Base-by-base conservation (phyloP, 2,888 invertebrate genomes). In the Epistrophella euchroma region DNA sequence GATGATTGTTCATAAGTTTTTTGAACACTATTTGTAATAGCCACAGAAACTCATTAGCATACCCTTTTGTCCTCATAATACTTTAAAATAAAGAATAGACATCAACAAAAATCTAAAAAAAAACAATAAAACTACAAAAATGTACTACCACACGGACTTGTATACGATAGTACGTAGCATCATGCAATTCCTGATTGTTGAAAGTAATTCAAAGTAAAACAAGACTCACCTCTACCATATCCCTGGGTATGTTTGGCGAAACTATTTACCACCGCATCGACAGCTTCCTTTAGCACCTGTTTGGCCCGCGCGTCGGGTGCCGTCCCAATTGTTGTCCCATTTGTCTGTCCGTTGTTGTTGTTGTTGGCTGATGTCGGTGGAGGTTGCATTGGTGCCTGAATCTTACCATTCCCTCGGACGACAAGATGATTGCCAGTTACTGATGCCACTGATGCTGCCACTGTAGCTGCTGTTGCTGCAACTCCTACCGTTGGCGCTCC, bases 211-310 rank as follows among this genome's bases (percentile, higher is more conserved):
- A 80, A 58, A 76, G 55, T 62, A 70, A 88, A 66, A 78, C 45
- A 43, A 68, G 56, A 90, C 92, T 93, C 91, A 95, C 95, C 95
- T 94, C 95, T 92, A 84, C 95, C 95, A 90, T 95, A 95, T 85
- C 95, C 95, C 91, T 95, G 95, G 45, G 95, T 95, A 89, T 95
- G 95, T 90, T 95, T 96, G 37, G 95, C 95, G 92, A 95, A 96
- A 91, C 95, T 95, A 91, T 95, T 95, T 88, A 95, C 95, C 62
- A 96, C 95, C 17, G 95, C 95, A 91, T 96, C 95, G 22, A 95
- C 95, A n/a, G 95, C 95, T 90, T 95, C 95, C 89, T 95, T 94
- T 70, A 95, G 93, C 70, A 94, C 93, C 91, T 94, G 94, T 88
- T 94, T 94, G 82, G 94, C 94, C 76, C 93, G 91, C 47, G 93